Conservation (phyloP, 2,888 invertebrate genomes). For the Caenorhabditis sp. region DNA sequence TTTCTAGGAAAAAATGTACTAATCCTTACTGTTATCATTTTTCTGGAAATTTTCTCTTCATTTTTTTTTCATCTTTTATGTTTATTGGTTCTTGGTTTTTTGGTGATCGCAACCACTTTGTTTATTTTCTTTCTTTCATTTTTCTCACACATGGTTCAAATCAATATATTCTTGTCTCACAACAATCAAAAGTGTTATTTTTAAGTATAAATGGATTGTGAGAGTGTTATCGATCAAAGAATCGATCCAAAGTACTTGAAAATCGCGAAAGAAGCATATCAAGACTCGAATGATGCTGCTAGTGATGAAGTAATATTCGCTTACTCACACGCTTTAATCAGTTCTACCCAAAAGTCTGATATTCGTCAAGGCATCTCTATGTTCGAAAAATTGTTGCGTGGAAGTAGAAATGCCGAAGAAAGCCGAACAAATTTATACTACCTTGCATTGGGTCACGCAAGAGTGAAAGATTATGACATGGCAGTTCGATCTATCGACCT, state of each 20-base stretch:
- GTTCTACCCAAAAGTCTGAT: not conserved
- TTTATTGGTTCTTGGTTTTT: not conserved
- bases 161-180: not conserved
- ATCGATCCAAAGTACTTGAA: not conserved
- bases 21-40: not conserved
- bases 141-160: not conserved
- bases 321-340: not conserved
- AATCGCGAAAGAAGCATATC: not conserved
- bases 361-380: not conserved
- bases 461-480: not conserved
- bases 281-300: not conserved
- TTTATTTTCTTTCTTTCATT: not conserved
- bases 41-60: not conserved
- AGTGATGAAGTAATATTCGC: not conserved
- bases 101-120: not conserved
- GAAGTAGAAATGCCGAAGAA: not conserved
- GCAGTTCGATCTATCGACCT: slow-evolving; percentile 84
- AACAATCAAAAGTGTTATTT: not conserved
- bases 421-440: not conserved
- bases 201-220: not conserved
- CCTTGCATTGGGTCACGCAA: not conserved
- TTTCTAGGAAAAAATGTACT: not conserved
- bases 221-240: not conserved
- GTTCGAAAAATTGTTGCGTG: not conserved
- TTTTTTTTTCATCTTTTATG: no score